These are phyloP conservation scores for Genyomyrus donnyi DNA, from an alignment of 2,113 vertebrate species.

Conservation along the genomic window DNA sequence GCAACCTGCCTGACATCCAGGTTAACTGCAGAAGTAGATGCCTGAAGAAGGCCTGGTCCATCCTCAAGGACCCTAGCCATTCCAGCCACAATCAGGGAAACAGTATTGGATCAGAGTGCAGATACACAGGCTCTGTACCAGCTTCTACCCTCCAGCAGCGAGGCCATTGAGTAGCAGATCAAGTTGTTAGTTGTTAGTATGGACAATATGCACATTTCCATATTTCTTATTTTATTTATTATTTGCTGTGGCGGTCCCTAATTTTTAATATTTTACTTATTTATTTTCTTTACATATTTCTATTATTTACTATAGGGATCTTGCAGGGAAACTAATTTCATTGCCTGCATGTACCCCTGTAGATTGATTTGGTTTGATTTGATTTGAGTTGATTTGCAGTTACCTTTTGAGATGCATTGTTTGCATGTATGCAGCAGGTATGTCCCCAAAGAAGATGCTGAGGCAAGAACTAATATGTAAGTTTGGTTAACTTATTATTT, in stretches of 20 bases:
- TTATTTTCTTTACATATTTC: no score
- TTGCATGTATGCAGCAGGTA: background rate
- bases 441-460: background rate
- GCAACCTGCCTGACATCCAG: background rate
- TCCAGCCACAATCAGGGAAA: background rate
- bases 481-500: background rate
- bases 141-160: background rate
- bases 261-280: no score
- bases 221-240: background rate
- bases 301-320: background rate
- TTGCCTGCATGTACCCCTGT: background rate
- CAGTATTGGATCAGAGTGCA: background rate
- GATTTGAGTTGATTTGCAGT: background rate
- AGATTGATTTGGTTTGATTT: background rate
- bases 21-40: background rate
- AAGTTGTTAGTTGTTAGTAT: background rate
- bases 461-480: background rate
- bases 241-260: no score
- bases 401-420: background rate
- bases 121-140: background rate
- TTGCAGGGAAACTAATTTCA: background rate
- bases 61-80: background rate
- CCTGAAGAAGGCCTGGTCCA: background rate
- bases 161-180: background rate
- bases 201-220: background rate